A percentile compares a stretch with the other conserved stretches of the same genome.
These are phyloP conservation scores for Netelia inedita DNA, from an alignment of 2,888 invertebrate genomes.

Conservation along the genomic window DNA sequence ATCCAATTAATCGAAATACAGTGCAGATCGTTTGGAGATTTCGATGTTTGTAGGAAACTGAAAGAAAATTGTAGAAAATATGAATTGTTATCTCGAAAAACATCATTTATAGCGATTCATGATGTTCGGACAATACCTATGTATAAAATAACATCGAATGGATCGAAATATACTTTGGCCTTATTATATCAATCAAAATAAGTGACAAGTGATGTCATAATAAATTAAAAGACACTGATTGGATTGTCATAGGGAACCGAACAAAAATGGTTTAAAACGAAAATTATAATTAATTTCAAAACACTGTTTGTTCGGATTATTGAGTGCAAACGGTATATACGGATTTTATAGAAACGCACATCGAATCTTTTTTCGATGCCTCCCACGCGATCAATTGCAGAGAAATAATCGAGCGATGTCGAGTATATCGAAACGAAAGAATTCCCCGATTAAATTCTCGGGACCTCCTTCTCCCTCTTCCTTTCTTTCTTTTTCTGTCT, in stretches of 20 bases:
- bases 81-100: too few species aligned
- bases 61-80: too few species aligned
- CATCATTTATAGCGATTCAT: too few species aligned
- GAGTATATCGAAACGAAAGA: conserved; percentile 48
- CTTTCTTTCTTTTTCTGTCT: conserved; percentile 13
- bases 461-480: conserved; percentile 38
- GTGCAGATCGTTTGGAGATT: conserved; percentile 6
- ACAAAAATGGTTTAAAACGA: too few species aligned
- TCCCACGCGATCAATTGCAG: conserved; percentile 1
- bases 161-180: too few species aligned
- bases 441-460: conserved; percentile 59
- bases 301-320: neutral
- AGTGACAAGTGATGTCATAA: too few species aligned
- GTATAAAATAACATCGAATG: too few species aligned
- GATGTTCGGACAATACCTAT: too few species aligned
- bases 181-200: too few species aligned
- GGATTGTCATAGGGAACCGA: too few species aligned
- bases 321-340: neutral
- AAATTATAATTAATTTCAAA: neutral
- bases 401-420: conserved; percentile 44
- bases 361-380: conserved; percentile 4
- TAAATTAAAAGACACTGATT: too few species aligned
- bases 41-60: neutral
- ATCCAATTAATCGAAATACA: conserved; percentile 6
- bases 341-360: neutral